Evolutionary conservation across 2,797 vertebrate species (phyloP).

Genomic region (Darevskia nairensis): DNA sequence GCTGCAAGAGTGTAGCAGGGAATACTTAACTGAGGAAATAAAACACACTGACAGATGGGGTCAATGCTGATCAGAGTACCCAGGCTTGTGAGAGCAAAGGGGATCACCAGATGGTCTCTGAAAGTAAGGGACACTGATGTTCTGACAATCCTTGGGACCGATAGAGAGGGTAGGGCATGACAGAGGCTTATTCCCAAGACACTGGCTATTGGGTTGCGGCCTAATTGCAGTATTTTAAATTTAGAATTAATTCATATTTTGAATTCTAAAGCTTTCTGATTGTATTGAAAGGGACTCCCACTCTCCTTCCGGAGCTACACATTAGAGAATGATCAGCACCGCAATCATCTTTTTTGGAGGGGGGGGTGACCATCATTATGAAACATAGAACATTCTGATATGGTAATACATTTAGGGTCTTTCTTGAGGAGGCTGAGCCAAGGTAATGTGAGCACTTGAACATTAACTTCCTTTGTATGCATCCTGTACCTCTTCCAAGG

Average conservation of each 20-base stretch:
- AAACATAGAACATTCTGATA: conserved; percentile 8
- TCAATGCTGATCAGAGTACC: too few relatives aligned
- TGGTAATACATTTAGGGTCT: background rate
- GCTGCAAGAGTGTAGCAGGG: too few relatives aligned
- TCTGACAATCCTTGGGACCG: too few relatives aligned
- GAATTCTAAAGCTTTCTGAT: conserved; percentile 5
- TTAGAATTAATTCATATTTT: background rate
- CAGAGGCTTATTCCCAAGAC: too few relatives aligned
- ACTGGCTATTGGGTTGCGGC: too few relatives aligned
- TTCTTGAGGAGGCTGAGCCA: conserved; percentile 2
- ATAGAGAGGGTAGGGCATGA: too few relatives aligned
- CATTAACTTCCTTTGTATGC: background rate
- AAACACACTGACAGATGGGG: too few relatives aligned
- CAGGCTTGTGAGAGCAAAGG: too few relatives aligned
- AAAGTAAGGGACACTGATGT: too few relatives aligned
- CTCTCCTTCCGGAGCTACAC: conserved; percentile 43
- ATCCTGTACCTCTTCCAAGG: background rate
- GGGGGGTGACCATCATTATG: conserved; percentile 31
- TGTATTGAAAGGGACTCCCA: conserved; percentile 12
- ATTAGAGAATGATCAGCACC: conserved; percentile 29
- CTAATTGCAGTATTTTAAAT: background rate
- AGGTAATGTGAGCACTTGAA: background rate
- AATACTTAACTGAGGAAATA: too few relatives aligned
- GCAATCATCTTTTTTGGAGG: conserved; percentile 21
- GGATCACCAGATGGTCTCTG: too few relatives aligned